These are phyloP conservation scores for Ptyas mucosa DNA, from an alignment of 2,113 vertebrate species.

Conservation along the genomic window DNA sequence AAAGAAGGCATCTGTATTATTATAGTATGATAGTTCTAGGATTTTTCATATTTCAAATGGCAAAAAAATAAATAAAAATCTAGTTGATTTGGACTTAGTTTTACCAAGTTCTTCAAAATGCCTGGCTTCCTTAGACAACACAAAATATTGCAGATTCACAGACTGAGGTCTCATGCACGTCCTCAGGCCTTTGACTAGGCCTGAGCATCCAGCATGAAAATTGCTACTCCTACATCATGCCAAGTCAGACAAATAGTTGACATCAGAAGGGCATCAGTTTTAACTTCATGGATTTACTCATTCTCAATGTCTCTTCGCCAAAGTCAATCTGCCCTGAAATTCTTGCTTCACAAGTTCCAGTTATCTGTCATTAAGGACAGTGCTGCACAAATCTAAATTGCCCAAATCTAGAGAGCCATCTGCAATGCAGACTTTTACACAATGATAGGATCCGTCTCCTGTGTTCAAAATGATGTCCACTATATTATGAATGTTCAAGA, in stretches of 20 bases:
- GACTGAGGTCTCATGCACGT: background rate
- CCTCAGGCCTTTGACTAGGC: background rate
- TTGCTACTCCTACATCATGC: background rate
- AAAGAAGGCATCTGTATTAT: background rate
- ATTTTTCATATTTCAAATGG: background rate
- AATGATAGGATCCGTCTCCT: background rate
- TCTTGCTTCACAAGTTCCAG: background rate
- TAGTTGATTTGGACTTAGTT: background rate
- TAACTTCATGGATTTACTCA: background rate
- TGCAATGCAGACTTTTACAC: background rate
- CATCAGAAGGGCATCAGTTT: background rate
- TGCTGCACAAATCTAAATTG: background rate
- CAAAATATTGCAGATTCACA: background rate
- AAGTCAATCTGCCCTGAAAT: background rate
- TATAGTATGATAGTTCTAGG: background rate
- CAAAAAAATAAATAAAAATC: background rate
- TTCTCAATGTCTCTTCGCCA: background rate
- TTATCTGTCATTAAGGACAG: background rate
- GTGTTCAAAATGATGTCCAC: background rate
- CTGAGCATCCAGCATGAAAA: background rate
- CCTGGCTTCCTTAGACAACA: background rate
- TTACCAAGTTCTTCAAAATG: background rate
- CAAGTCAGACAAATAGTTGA: background rate
- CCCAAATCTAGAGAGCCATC: background rate
- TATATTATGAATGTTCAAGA: background rate